Conservation (phyloP, 2,113 vertebrate species). For the Cryptotis parvus region DNA sequence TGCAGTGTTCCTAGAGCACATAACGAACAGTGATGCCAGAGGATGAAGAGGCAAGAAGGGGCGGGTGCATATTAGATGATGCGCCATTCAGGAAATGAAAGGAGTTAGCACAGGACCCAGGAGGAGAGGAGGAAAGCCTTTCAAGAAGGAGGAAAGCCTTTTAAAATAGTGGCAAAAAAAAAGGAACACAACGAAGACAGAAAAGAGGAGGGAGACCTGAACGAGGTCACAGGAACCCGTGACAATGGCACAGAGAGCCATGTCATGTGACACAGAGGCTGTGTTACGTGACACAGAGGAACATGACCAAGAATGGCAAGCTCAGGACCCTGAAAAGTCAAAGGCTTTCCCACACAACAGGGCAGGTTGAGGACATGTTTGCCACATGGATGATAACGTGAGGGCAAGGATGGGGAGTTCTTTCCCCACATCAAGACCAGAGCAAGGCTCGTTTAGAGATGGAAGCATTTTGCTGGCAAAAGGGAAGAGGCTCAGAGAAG, state of each 20-base stretch:
- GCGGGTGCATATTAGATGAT: neutral
- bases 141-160: conserved; percentile 20
- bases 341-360: neutral
- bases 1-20: neutral
- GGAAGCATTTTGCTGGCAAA: neutral
- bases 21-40: neutral
- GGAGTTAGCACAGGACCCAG: neutral
- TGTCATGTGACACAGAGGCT: neutral
- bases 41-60: neutral
- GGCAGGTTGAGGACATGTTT: neutral
- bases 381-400: neutral
- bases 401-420: neutral
- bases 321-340: neutral
- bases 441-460: neutral
- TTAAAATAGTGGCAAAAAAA: conserved; percentile 25
- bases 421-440: too few species aligned
- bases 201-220: conserved; percentile 7
- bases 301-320: neutral
- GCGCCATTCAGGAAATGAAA: neutral
- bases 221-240: neutral
- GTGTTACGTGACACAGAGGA: too few species aligned
- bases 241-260: neutral
- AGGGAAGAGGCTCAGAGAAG: neutral
- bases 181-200: neutral
- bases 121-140: neutral